phyloP scores from a whole-genome alignment of 1,140 invertebrate species.

The Maconellicoccus hirsutus region DNA sequence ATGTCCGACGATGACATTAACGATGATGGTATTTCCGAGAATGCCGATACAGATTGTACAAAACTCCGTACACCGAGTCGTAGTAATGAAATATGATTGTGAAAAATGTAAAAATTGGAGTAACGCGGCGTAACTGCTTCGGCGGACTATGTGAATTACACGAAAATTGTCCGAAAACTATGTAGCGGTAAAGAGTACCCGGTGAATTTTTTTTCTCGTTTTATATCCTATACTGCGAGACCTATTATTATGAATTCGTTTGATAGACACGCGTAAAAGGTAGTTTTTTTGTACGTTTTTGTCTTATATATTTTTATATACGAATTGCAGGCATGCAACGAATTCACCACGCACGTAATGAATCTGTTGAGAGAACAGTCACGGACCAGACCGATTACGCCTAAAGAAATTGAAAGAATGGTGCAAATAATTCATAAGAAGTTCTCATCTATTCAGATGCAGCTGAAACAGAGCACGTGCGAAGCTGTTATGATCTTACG shows the following conservation, averaged over 20 bases:
- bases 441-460: constrained; percentile 99
- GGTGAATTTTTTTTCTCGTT: neutral
- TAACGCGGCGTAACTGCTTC: no score
- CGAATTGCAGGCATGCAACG: constrained; percentile 81
- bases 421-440: constrained; percentile 99
- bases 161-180: no score
- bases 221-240: neutral
- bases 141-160: no score
- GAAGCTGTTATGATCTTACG: constrained; percentile 99
- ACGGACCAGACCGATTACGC: constrained; percentile 87
- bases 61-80: no score
- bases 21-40: no score
- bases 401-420: constrained; percentile 98
- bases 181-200: neutral
- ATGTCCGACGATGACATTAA: no score
- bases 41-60: no score
- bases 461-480: constrained; percentile 98
- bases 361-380: constrained; percentile 95
- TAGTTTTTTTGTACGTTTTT: neutral
- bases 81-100: no score
- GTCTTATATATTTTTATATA: constrained; percentile 19
- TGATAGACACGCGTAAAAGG: constrained; percentile 7
- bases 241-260: constrained; percentile 5
- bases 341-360: constrained; percentile 99
- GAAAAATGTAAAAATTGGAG: no score